Base-by-base conservation (phyloP, 2,113 vertebrate species). In the Shinisaurus crocodilurus region DNA sequence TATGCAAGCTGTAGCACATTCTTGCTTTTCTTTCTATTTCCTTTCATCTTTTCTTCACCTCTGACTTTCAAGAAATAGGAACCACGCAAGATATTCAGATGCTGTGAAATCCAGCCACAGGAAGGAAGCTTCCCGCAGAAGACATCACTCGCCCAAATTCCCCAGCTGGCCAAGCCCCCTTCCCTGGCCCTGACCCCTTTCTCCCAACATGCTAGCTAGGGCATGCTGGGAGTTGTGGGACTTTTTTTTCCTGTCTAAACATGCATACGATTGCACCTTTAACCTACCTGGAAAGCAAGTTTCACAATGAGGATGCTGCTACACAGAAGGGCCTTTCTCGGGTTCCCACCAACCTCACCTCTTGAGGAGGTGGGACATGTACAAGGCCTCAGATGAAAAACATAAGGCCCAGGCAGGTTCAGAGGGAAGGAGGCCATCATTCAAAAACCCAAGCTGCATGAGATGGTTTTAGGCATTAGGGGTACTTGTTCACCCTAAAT, bases 61-160 rank as follows among this genome's bases (percentile, higher is more conserved):
- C 82, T 77, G 88, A 63, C 10, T 76, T 37, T 92, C 54, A 92
- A 94, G 85, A 88, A 92, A 90, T 89, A 86, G 85, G 63, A 96
- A 92, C 90, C 0, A 0, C 16, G 15, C 37, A 32, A 87, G 87
- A 60, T 93, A 63, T 65, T 92, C 87, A 92, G 63, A 88, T 0
- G 0, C 81, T 72, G 75, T 74, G 67, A 60, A 82, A 63, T 89
- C n/a, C 40, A 85, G 60, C 37, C 88, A 29, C 89, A 67, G 13
- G 65, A 0, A 20, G 87, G 84, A 94, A 90, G 7, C 10, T 85
- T 34, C 16, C 79, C 75, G 76, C 80, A 70, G 32, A 25, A 76
- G 20, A 40, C 40, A 72, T 94, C 89, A 48, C 43, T 94, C 91
- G 50, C 63, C 23, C 12, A 60, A 75, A 87, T 3, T 16, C 1